Percentiles rank a stretch among this genome's conserved stretches.
Conservation (phyloP, 2,888 invertebrate species). For the Yponomeuta malinellus region DNA sequence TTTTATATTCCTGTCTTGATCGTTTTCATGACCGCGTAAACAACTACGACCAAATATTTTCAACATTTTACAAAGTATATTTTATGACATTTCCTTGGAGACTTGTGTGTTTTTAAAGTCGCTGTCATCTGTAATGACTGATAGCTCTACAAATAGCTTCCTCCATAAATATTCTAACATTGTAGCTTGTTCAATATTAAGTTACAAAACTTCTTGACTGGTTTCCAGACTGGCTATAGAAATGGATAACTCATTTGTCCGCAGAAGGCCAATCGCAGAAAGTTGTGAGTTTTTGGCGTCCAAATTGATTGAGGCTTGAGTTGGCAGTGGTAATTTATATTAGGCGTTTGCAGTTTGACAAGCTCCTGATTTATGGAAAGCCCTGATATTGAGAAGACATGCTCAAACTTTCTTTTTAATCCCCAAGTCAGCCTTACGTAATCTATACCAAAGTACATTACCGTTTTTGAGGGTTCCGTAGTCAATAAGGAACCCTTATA, state of each 20-base stretch:
- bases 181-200: background rate
- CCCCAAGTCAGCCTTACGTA: background rate
- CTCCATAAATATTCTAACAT: background rate
- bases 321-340: slow-evolving; percentile 52
- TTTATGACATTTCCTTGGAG: background rate
- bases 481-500: too few relatives aligned
- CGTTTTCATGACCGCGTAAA: background rate
- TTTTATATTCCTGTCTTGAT: background rate
- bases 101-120: background rate
- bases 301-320: slow-evolving; percentile 31
- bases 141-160: background rate
- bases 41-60: background rate
- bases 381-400: slow-evolving; percentile 24
- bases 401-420: background rate
- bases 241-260: background rate
- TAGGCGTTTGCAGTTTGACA: slow-evolving; percentile 52
- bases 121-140: background rate
- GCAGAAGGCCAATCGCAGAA: slow-evolving; percentile 5
- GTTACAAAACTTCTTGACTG: background rate
- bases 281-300: slow-evolving; percentile 21
- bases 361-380: slow-evolving; percentile 52
- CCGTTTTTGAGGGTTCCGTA: too few relatives aligned
- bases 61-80: slow-evolving; percentile 5
- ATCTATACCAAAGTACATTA: background rate
- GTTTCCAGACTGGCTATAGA: background rate